Conservation (phyloP, 1,140 invertebrate species). For the Drosophila miranda region DNA sequence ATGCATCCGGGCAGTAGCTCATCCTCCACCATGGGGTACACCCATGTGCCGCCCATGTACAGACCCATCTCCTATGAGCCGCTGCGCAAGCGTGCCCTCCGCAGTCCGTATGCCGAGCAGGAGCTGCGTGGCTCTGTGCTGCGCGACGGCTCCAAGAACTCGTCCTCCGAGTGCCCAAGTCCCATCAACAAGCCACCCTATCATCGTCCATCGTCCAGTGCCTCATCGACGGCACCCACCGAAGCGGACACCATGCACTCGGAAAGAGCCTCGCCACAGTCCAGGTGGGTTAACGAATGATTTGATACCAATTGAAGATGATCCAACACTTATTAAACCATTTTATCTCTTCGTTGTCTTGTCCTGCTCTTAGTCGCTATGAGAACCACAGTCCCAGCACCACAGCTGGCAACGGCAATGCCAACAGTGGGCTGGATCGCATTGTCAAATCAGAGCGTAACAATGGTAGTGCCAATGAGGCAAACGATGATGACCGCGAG, state of each 20-base stretch:
- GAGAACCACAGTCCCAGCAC: conserved; percentile 82
- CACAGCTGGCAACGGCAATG: conserved; percentile 78
- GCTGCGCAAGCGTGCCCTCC: conserved; percentile 83
- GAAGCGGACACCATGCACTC: conserved; percentile 82
- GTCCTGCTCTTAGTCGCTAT: conserved; percentile 61
- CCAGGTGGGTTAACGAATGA: conserved; percentile 57
- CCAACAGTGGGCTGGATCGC: conserved; percentile 66
- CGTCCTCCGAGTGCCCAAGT: conserved; percentile 75
- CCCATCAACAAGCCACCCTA: conserved; percentile 80
- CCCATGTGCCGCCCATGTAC: conserved; percentile 75
- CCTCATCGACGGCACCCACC: conserved; percentile 80
- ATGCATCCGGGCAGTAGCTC: conserved; percentile 78
- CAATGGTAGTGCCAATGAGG: conserved; percentile 81
- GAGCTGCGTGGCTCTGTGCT: conserved; percentile 82
- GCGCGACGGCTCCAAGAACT: conserved; percentile 81
- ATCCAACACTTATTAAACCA: not conserved
- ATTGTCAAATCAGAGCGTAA: conserved; percentile 81
- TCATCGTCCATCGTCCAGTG: conserved; percentile 80
- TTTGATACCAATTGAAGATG: not conserved
- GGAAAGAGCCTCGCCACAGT: conserved; percentile 80
- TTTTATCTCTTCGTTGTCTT: not conserved
- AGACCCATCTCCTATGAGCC: conserved; percentile 79
- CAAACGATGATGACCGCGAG: conserved; percentile 77
- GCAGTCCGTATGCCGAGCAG: conserved; percentile 83
- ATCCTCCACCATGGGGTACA: conserved; percentile 62